Evolutionary conservation across 2,797 vertebrate species (phyloP).

Genomic region (Anguilla anguilla): DNA sequence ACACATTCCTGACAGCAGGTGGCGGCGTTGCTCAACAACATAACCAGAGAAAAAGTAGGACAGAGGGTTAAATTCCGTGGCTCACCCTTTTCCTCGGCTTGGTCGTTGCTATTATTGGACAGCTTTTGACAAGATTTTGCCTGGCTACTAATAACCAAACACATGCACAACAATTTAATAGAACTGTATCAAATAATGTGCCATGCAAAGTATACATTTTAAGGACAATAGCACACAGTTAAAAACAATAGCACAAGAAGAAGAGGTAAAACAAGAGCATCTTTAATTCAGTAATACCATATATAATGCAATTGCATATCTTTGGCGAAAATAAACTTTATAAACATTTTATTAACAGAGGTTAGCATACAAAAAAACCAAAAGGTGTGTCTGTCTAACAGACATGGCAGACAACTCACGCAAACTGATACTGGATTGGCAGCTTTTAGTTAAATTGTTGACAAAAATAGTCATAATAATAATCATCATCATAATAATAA

Average conservation of each 20-base stretch:
- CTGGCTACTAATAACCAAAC: background rate
- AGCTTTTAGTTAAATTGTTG: conserved; percentile 71
- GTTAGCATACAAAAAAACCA: conserved; percentile 97
- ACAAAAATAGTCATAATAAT: conserved; percentile 67
- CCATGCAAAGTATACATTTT: background rate
- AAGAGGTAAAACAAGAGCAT: conserved; percentile 84
- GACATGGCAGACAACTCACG: conserved; percentile 76
- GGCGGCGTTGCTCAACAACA: conserved; percentile 45
- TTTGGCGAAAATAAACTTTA: conserved; percentile 99
- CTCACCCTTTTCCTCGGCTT: background rate
- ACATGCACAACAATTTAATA: background rate
- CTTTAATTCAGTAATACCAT: conserved; percentile 98
- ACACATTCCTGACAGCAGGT: conserved; percentile 55
- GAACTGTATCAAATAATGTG: background rate
- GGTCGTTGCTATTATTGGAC: background rate
- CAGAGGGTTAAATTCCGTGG: background rate
- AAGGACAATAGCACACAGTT: conserved; percentile 21
- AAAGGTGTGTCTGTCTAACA: conserved; percentile 83
- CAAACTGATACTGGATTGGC: conserved; percentile 81
- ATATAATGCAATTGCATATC: conserved; percentile 99
- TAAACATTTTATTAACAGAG: conserved; percentile 99
- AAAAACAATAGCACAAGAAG: conserved; percentile 25
- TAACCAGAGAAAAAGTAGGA: background rate
- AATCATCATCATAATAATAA: conserved; percentile 64
- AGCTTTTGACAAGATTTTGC: background rate